Evolutionary conservation across 2,888 invertebrate species (phyloP).

Genomic region (Gymnosoma rotundatum): DNA sequence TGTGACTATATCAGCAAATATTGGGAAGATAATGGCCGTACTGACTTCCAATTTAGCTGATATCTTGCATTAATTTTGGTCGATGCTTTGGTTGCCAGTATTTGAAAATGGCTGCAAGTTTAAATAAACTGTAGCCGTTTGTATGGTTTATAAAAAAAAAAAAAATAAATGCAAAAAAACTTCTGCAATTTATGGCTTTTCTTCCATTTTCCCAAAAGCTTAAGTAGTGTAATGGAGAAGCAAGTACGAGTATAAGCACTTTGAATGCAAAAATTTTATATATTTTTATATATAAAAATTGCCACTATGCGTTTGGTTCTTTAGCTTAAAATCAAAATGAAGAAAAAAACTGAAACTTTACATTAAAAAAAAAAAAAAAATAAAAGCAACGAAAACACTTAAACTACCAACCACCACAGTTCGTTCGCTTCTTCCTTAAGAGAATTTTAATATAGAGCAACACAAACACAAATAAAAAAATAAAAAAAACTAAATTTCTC

Average conservation of each 20-base stretch:
- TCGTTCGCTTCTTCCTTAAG: constrained; percentile 49
- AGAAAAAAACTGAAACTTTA: constrained; percentile 14
- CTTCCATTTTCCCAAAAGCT: constrained; percentile 42
- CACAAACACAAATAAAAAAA: background rate
- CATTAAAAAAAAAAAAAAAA: constrained; percentile 33
- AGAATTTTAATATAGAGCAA: constrained; percentile 6
- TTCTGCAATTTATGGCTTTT: constrained; percentile 67
- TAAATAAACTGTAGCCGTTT: constrained; percentile 62
- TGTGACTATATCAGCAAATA: no score
- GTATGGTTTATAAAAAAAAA: constrained; percentile 44
- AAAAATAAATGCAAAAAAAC: constrained; percentile 34
- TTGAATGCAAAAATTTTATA: constrained; percentile 53
- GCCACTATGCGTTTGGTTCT: constrained; percentile 56
- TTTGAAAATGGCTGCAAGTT: constrained; percentile 57
- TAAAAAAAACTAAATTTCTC: constrained; percentile 6
- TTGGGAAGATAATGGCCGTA: no score
- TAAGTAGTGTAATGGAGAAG: constrained; percentile 63
- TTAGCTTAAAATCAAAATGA: constrained; percentile 8
- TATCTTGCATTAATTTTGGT: no score
- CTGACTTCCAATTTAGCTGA: no score
- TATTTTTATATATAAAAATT: constrained; percentile 48
- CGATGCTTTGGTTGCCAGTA: background rate
- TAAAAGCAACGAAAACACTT: constrained; percentile 57
- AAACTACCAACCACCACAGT: constrained; percentile 63
- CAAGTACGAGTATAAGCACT: constrained; percentile 59